Conservation (phyloP, 2,113 vertebrate genomes). For the Thamnaconus septentrionalis region DNA sequence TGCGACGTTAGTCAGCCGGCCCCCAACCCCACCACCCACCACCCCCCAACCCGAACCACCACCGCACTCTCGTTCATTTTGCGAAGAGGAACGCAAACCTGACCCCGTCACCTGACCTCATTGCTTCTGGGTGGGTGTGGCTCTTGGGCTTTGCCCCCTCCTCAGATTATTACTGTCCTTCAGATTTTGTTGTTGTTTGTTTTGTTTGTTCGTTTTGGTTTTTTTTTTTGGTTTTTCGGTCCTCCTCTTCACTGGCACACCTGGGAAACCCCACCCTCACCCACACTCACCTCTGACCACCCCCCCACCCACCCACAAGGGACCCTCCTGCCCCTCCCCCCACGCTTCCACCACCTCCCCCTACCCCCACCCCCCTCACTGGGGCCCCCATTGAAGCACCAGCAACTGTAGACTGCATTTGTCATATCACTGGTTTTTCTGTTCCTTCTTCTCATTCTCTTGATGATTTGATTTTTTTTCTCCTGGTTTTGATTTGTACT, state of each 20-base stretch:
- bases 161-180: too few relatives aligned
- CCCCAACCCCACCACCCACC: too few relatives aligned
- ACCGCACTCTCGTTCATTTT: slow-evolving; percentile 23
- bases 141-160: slow-evolving; percentile 21
- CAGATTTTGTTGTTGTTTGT: too few relatives aligned
- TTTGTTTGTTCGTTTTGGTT: slow-evolving; percentile 41
- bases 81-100: slow-evolving; percentile 67
- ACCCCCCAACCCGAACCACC: too few relatives aligned
- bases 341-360: slow-evolving; percentile 14
- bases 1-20: slow-evolving; percentile 42
- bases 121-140: slow-evolving; percentile 71
- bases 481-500: slow-evolving; percentile 67
- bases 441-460: slow-evolving; percentile 60
- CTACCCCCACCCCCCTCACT: slow-evolving; percentile 21
- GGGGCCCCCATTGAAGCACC: slow-evolving; percentile 75
- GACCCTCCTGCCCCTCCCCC: slow-evolving; percentile 24
- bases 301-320: slow-evolving; percentile 21
- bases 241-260: slow-evolving; percentile 14
- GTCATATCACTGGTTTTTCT: slow-evolving; percentile 81
- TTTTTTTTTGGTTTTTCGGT: slow-evolving; percentile 16
- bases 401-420: slow-evolving; percentile 81
- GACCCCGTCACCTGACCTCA: slow-evolving; percentile 61
- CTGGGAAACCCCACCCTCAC: slow-evolving; percentile 49
- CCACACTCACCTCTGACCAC: slow-evolving; percentile 45
- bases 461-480: slow-evolving; percentile 53